Conservation (phyloP, 2,113 vertebrate species). For the Aptenodytes patagonicus region DNA sequence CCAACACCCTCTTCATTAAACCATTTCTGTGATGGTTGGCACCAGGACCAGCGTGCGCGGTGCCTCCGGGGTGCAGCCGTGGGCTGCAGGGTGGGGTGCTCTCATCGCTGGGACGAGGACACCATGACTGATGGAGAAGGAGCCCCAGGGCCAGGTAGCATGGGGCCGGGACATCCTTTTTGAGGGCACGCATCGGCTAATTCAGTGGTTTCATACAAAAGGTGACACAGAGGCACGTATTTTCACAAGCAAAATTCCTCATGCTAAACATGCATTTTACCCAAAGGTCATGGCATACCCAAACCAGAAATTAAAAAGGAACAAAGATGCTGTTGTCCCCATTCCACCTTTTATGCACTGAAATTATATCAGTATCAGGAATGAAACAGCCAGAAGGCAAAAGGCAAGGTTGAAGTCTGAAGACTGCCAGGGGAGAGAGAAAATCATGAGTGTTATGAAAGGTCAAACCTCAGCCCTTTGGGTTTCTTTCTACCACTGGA, state of each 20-base stretch:
- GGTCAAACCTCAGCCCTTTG: background rate
- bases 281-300: background rate
- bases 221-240: background rate
- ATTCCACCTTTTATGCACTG: background rate
- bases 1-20: background rate
- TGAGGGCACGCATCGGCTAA: accelerated
- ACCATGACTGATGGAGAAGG: background rate
- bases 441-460: background rate
- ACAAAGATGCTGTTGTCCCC: background rate
- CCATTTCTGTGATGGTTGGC: accelerated
- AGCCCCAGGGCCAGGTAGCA: background rate
- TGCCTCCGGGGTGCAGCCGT: background rate
- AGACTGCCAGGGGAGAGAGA: background rate
- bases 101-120: background rate
- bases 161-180: background rate
- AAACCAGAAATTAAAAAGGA: background rate
- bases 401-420: background rate
- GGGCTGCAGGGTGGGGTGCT: background rate
- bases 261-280: background rate
- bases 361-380: background rate
- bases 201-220: background rate
- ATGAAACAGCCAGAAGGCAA: background rate
- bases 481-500: background rate
- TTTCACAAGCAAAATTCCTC: background rate
- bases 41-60: accelerated